These are phyloP conservation scores for Epinotia nisella DNA, from an alignment of 2,888 invertebrate species.

Conservation along the genomic window DNA sequence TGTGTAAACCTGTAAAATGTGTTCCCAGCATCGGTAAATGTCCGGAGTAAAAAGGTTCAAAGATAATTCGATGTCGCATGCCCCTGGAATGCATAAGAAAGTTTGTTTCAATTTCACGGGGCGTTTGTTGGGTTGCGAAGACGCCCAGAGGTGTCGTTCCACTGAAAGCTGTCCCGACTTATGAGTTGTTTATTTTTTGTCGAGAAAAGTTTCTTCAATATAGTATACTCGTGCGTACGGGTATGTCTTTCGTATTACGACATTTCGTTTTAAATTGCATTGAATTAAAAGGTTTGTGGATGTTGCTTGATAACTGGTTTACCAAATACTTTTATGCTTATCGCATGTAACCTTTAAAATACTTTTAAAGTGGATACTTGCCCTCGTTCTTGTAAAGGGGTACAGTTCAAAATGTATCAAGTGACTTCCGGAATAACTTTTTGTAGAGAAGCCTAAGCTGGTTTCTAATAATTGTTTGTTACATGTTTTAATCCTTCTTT, in stretches of 20 bases:
- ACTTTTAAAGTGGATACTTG: too few species aligned
- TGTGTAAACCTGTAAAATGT: slow-evolving; percentile 23
- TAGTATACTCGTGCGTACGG: background rate
- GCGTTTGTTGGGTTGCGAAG: slow-evolving; percentile 80
- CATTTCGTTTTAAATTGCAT: background rate
- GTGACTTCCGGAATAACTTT: too few species aligned
- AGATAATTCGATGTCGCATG: slow-evolving; percentile 63
- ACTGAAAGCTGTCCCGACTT: slow-evolving; percentile 73
- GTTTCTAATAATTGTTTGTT: too few species aligned
- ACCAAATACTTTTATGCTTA: too few species aligned
- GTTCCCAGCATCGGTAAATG: slow-evolving; percentile 19
- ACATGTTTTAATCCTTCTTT: too few species aligned
- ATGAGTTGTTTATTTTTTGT: slow-evolving; percentile 73
- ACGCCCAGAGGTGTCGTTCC: slow-evolving; percentile 81
- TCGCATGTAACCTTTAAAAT: too few species aligned
- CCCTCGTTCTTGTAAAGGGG: too few species aligned
- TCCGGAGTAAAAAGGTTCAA: slow-evolving; percentile 63
- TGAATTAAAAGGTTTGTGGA: background rate
- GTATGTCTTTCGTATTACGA: background rate
- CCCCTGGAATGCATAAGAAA: slow-evolving; percentile 65
- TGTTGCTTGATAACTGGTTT: too few species aligned
- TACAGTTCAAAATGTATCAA: too few species aligned
- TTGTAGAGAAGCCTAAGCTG: too few species aligned
- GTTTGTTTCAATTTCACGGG: slow-evolving; percentile 83
- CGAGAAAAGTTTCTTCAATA: slow-evolving; percentile 54